phyloP scores from a whole-genome alignment of 2,888 invertebrate genomes.

The Mesodorylaimus sp. region DNA sequence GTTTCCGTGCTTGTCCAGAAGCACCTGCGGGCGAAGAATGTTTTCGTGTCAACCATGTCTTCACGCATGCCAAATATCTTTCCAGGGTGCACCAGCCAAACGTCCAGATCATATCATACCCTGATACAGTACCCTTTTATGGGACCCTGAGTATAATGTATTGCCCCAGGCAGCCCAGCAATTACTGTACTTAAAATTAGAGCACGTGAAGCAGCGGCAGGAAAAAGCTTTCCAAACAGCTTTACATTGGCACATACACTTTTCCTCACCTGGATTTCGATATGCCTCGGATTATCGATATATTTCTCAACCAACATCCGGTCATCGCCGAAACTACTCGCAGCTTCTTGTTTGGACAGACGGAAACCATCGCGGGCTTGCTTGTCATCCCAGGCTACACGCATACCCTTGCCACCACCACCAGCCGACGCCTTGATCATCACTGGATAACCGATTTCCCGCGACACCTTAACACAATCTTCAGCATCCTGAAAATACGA shows the following conservation, averaged over 20 bases:
- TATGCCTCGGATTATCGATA: constrained; percentile 46
- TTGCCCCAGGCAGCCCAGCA: too few species aligned
- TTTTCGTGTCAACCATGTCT: too few species aligned
- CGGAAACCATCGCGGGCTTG: constrained; percentile 43
- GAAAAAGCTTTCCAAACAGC: too few species aligned
- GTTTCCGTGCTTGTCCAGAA: constrained; percentile 47
- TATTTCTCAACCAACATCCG: constrained; percentile 47
- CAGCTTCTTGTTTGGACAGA: constrained; percentile 44
- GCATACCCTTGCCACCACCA: constrained; percentile 51
- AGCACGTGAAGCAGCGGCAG: too few species aligned
- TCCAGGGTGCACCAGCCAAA: too few species aligned
- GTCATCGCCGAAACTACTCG: constrained; percentile 47
- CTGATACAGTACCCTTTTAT: too few species aligned
- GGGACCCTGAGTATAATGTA: too few species aligned
- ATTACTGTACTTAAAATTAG: too few species aligned
- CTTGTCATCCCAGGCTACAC: constrained; percentile 46
- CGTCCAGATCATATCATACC: too few species aligned
- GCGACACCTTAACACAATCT: constrained; percentile 42
- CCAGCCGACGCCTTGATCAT: constrained; percentile 54
- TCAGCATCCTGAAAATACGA: constrained; percentile 24
- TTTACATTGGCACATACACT: too few species aligned
- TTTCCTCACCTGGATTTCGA: constrained; percentile 48
- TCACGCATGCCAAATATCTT: too few species aligned
- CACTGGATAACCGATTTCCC: constrained; percentile 45
- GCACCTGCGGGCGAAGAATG: too few species aligned